Evolutionary conservation across 1,140 invertebrate species (phyloP).

Genomic region (Helicorthomorpha holstii): DNA sequence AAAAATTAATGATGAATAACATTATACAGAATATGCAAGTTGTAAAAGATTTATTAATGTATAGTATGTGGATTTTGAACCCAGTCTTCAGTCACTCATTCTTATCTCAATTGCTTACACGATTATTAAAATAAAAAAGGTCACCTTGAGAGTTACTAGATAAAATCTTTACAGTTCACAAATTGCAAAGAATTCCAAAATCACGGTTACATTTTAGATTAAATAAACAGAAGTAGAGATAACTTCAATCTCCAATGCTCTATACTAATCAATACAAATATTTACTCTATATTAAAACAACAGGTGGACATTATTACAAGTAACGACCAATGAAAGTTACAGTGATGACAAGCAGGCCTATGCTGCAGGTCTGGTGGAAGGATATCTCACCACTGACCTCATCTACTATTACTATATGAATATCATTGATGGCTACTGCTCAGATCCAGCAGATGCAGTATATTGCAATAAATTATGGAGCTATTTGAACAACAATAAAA

Average conservation of each 20-base stretch:
- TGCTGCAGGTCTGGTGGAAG: slow-evolving; percentile 75
- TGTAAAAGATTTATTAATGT: too few relatives aligned
- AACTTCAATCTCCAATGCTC: background rate
- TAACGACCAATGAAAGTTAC: slow-evolving; percentile 50
- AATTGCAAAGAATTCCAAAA: background rate
- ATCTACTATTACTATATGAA: slow-evolving; percentile 66
- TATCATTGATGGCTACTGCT: slow-evolving; percentile 49
- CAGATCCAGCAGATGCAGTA: slow-evolving; percentile 30
- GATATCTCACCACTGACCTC: slow-evolving; percentile 56
- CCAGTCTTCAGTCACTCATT: too few relatives aligned
- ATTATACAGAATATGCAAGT: too few relatives aligned
- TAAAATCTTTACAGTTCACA: too few relatives aligned
- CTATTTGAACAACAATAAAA: slow-evolving; percentile 43
- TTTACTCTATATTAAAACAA: background rate
- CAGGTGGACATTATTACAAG: slow-evolving; percentile 59
- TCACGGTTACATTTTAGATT: background rate
- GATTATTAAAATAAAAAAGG: too few relatives aligned
- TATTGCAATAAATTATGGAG: slow-evolving; percentile 49
- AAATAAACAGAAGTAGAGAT: slow-evolving; percentile 2
- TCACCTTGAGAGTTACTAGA: too few relatives aligned
- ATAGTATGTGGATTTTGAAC: too few relatives aligned
- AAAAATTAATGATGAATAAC: too few relatives aligned
- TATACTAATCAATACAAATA: background rate
- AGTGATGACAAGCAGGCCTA: slow-evolving; percentile 57
- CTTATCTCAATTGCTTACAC: too few relatives aligned